A percentile compares a stretch with the other conserved stretches of the same genome.
Conservation (phyloP, 2,113 vertebrate species). For the Terrapene triunguis region DNA sequence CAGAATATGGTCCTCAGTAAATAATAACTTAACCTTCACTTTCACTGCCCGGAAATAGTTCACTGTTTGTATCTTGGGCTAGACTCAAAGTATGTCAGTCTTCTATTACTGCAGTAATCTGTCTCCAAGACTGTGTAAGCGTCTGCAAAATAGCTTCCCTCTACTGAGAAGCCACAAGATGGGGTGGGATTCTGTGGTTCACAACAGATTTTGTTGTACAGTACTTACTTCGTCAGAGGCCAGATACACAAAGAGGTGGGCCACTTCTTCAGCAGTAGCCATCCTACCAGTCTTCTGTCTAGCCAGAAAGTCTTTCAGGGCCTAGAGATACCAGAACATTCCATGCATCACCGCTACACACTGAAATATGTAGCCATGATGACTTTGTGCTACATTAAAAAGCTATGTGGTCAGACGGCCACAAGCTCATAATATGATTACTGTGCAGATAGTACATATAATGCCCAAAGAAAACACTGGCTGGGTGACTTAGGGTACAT, state of each 20-base stretch:
- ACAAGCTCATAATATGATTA: background rate
- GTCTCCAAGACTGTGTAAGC: background rate
- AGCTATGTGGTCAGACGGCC: background rate
- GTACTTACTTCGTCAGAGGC: constrained; percentile 93
- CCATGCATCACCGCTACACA: background rate
- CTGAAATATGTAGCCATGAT: background rate
- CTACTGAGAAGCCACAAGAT: background rate
- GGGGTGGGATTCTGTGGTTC: background rate
- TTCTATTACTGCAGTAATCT: background rate
- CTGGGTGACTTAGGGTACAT: background rate
- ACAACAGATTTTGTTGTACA: background rate
- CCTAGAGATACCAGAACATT: constrained; percentile 76
- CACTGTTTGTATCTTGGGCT: rapidly evolving
- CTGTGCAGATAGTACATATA: background rate
- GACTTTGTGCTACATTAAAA: background rate
- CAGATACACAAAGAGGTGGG: constrained; percentile 92
- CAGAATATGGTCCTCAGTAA: background rate
- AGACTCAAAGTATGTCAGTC: background rate
- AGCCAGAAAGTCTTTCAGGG: constrained; percentile 89
- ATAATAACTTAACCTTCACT: background rate
- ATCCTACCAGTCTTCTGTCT: constrained; percentile 93
- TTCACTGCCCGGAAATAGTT: background rate
- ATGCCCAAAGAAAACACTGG: background rate
- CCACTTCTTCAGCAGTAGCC: constrained; percentile 93
- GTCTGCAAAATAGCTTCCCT: background rate